phyloP scores from a whole-genome alignment of 2,797 vertebrate genomes.

The Microtus agrestis region DNA sequence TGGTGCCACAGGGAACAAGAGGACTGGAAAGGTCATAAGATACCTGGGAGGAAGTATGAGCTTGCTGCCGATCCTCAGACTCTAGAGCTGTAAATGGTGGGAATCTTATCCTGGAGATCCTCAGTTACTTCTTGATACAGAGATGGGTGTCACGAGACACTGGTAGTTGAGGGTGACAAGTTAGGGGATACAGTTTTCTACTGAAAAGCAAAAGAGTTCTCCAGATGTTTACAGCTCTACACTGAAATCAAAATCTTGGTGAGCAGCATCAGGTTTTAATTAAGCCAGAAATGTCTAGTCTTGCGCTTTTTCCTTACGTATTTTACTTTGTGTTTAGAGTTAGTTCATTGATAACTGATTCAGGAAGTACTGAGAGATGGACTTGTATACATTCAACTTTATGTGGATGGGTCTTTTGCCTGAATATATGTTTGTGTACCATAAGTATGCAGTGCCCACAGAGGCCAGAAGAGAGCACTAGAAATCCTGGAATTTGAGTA shows the following conservation, averaged over 20 bases:
- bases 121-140: neutral
- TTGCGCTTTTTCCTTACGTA: neutral
- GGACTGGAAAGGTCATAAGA: neutral
- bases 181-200: neutral
- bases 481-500: neutral
- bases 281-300: neutral
- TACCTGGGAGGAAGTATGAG: neutral
- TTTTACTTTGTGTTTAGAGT: neutral
- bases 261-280: neutral
- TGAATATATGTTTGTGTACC: neutral
- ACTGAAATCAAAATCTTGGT: neutral
- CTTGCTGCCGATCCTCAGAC: neutral
- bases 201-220: constrained; percentile 12
- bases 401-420: neutral
- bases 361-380: neutral
- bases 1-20: rapidly evolving
- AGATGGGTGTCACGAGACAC: neutral
- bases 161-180: neutral
- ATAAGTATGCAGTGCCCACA: neutral
- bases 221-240: neutral
- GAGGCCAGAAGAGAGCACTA: neutral
- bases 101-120: neutral
- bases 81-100: neutral
- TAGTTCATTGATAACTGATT: constrained; percentile 8
- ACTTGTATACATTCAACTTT: neutral